Evolutionary conservation across 2,888 invertebrate genomes (phyloP), one percentile per base, ranked within the genome.

Genomic region (Cyrtodaria siliqua): DNA sequence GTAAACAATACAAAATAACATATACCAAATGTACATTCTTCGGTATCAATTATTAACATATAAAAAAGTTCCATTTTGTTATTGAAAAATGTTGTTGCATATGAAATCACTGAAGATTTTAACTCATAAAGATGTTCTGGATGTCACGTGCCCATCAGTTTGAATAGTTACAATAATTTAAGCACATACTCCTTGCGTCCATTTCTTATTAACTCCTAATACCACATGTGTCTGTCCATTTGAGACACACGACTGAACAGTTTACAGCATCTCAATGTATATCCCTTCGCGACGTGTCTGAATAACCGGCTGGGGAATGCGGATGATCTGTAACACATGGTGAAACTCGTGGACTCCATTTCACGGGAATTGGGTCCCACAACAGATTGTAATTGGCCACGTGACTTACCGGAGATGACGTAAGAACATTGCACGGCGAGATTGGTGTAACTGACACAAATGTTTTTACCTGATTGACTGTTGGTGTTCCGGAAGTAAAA

Each of bases 211-310:
- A 33, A 12, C 12, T 12, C 6, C 12, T 33, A 12, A 33, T 33
- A 33, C 12, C 33, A 33, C 33, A 33, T n/a, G n/a, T n/a, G n/a
- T n/a, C n/a, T 12, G 33, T 33, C 33, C 33, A 12, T 12, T 33
- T 33, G 33, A 33, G 33, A 33, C 33, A 33, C 33, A 33, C 12
- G 33, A 33, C 33, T 33, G 33, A 12, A 33, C 33, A 8, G 6
- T 40, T 77, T 59, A 77, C 63, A 78, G 53, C 70, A 82, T 77
- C 59, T 86, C 85, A 52, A 79, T n/a, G 82, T 2, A 79, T 66
- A 69, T 81, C 83, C 53, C 86, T 84, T 12, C 85, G 84, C 0
- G 86, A 86, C 23, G 84, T 85, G 49, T 86, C 86, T 4, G 85
- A 85, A 49, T 71, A 78, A 61, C 81, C 81, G 8, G 83, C 64